Percentiles rank a stretch among this genome's conserved stretches.
phyloP scores from a whole-genome alignment of 2,113 vertebrate genomes.

The Cryptomyrus ogoouensis region DNA sequence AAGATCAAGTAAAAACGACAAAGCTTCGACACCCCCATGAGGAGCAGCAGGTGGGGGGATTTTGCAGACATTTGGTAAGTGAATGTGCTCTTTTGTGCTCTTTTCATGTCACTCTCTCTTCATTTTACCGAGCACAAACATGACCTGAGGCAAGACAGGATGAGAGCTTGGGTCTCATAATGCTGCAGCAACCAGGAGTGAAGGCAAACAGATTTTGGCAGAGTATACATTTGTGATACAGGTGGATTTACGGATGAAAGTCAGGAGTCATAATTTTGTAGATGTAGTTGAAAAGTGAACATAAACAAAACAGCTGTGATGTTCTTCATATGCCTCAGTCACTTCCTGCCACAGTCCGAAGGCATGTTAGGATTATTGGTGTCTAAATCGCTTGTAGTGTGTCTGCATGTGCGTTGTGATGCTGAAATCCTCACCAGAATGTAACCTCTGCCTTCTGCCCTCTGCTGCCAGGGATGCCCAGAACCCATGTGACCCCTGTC shows the following conservation, averaged over 20 bases:
- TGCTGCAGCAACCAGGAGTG: constrained; percentile 58
- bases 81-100: constrained; percentile 40
- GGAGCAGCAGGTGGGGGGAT: background rate
- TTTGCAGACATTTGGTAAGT: background rate
- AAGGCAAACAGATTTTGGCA: constrained; percentile 28
- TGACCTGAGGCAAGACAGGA: constrained; percentile 48
- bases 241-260: background rate
- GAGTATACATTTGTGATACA: background rate
- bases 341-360: background rate
- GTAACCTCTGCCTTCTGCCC: background rate
- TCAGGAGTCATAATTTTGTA: background rate
- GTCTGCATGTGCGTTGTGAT: background rate
- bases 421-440: background rate
- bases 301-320: background rate
- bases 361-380: background rate
- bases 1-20: background rate
- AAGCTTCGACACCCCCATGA: background rate
- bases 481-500: background rate
- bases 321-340: background rate
- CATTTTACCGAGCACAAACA: constrained; percentile 8
- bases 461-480: background rate
- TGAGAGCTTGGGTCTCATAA: constrained; percentile 53
- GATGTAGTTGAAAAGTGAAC: background rate
- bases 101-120: constrained; percentile 40
- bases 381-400: background rate